Conservation (phyloP, 2,888 invertebrate genomes). For the Choreutis nemorana region DNA sequence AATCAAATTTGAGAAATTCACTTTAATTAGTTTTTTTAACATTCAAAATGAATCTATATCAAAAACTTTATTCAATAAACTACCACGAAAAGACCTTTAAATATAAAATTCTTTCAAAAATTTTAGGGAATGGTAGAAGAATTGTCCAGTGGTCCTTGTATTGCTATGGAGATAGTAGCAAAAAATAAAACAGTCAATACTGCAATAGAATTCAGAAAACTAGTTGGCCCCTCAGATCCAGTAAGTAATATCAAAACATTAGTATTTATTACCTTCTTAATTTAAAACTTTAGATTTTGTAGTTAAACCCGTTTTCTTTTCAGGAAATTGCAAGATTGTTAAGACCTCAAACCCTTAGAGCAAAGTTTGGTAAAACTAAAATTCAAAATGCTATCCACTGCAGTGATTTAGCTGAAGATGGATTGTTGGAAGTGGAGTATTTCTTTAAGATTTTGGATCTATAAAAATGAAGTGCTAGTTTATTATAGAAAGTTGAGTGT, state of each 20-base stretch:
- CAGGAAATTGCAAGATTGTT: conserved; percentile 87
- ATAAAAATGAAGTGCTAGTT: no score
- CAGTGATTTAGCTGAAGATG: conserved; percentile 91
- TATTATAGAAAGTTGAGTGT: no score
- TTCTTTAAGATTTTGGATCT: conserved; percentile 76
- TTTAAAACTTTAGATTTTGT: background rate
- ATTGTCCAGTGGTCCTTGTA: conserved; percentile 83
- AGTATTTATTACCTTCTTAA: background rate
- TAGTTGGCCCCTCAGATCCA: conserved; percentile 91
- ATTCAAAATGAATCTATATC: conserved; percentile 2
- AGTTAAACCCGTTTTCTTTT: conserved; percentile 13
- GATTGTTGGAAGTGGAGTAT: conserved; percentile 81
- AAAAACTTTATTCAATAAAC: background rate
- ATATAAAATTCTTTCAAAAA: conserved; percentile 4
- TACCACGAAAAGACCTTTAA: background rate
- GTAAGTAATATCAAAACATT: conserved; percentile 60
- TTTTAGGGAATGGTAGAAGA: conserved; percentile 83
- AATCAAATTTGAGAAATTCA: background rate
- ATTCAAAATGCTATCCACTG: conserved; percentile 92
- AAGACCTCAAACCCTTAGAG: conserved; percentile 84
- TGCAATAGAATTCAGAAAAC: conserved; percentile 78
- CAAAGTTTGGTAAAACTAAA: conserved; percentile 82
- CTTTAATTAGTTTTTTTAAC: background rate
- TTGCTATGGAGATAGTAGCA: conserved; percentile 85
- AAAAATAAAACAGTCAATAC: conserved; percentile 66